Evolutionary conservation across 2,888 invertebrate genomes (phyloP).

Genomic region (Cerceris rybyensis): DNA sequence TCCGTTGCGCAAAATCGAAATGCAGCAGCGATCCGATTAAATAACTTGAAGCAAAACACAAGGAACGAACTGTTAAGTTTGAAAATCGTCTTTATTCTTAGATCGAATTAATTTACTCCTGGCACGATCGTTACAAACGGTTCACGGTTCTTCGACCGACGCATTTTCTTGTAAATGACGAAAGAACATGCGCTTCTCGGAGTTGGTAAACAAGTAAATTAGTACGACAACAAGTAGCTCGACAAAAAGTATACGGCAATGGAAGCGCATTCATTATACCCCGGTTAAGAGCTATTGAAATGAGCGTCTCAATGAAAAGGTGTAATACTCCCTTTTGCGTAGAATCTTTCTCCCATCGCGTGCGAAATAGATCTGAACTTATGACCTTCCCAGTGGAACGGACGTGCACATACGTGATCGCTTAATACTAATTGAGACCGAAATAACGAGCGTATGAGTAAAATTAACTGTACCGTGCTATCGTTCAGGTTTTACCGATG

Average conservation of each 20-base stretch:
- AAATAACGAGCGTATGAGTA: slow-evolving; percentile 42
- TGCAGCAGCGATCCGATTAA: too few relatives aligned
- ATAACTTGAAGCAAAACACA: too few relatives aligned
- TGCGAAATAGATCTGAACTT: slow-evolving; percentile 35
- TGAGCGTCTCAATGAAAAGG: not conserved
- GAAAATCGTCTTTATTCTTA: slow-evolving; percentile 19
- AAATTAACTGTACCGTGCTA: slow-evolving; percentile 25
- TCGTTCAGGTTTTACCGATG: slow-evolving; percentile 20
- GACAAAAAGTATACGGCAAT: not conserved
- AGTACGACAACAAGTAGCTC: not conserved
- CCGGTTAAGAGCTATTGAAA: not conserved
- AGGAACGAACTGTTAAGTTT: not conserved
- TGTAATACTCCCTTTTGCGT: slow-evolving; percentile 7
- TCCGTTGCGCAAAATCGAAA: too few relatives aligned
- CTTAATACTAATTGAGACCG: slow-evolving; percentile 52
- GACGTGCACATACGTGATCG: slow-evolving; percentile 33
- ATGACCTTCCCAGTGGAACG: slow-evolving; percentile 36
- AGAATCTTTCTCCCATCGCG: slow-evolving; percentile 4
- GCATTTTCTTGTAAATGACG: slow-evolving; percentile 1
- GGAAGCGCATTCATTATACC: not conserved
- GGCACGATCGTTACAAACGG: slow-evolving; percentile 17
- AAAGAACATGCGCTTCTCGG: not conserved
- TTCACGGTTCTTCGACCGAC: slow-evolving; percentile 1
- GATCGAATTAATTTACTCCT: slow-evolving; percentile 12
- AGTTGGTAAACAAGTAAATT: slow-evolving; percentile 21